Conservation (phyloP, 2,797 vertebrate genomes). For the Anguilla anguilla region DNA sequence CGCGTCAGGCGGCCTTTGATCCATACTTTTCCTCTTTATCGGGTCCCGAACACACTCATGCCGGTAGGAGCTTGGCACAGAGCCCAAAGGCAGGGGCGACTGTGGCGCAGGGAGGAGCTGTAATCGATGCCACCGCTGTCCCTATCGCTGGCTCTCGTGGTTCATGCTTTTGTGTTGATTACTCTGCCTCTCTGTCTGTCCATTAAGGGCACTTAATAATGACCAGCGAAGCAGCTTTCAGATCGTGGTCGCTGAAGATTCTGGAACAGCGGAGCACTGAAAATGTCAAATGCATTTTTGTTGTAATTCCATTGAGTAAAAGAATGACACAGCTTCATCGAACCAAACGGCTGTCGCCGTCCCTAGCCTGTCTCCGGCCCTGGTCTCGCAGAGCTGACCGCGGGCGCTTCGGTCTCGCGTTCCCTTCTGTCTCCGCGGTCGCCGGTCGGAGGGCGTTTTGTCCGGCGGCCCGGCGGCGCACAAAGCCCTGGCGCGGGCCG, state of each 20-base stretch:
- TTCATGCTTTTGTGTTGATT: not conserved
- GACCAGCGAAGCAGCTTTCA: not conserved
- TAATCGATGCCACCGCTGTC: not conserved
- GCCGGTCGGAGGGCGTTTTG: not conserved
- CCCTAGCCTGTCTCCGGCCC: not conserved
- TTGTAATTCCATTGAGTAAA: not conserved
- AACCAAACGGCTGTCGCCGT: not conserved
- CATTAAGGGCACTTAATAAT: not conserved
- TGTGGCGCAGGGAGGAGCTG: not conserved
- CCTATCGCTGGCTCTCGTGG: not conserved
- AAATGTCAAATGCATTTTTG: not conserved
- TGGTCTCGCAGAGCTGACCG: not conserved
- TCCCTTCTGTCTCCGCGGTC: not conserved
- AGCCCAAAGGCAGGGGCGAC: not conserved
- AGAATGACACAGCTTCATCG: not conserved
- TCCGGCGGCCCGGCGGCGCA: not conserved
- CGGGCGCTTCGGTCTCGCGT: not conserved
- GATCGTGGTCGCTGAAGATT: too few species aligned
- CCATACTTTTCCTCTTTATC: slow-evolving; percentile 52
- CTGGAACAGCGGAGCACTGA: not conserved
- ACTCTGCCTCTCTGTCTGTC: not conserved
- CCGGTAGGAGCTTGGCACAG: not conserved
- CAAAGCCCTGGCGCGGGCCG: not conserved
- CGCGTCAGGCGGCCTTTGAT: slow-evolving; percentile 39
- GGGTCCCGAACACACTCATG: slow-evolving; percentile 48